Evolutionary conservation across 2,797 vertebrate species (phyloP), one percentile per base, ranked within the genome.

Genomic region (Molossus molossus): DNA sequence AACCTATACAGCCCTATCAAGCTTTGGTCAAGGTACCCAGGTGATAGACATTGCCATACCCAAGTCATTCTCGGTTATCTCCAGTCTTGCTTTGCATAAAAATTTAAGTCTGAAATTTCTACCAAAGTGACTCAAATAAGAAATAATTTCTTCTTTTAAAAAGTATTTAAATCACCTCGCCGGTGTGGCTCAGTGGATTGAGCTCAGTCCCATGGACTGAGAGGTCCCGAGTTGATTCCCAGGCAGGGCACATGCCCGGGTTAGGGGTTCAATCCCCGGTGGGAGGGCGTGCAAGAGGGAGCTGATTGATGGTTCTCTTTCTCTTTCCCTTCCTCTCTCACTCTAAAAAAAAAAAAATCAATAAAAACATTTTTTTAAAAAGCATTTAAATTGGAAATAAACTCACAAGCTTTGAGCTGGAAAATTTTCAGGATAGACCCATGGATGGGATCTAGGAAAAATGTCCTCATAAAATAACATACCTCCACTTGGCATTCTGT

Each of bases 331-430:
- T 45, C 40, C 40, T 45, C 40, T 45, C 40, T 45, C 40, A 45
- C 40, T 45, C 40, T 45, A 5, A 45, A 45, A 45, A 45, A 45
- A 45, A 45, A 45, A 45, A 45, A 45, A 45, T 45, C 40, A 45
- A 45, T 45, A 45, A 45, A 45, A 5, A 45, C 6, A 45, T 76
- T 93, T n/a, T 82, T 76, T 79, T 15, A 67, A 73, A 81, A 94
- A 96, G 15, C 53, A 72, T 73, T 55, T 73, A 92, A 81, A 69
- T 83, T 94, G 8, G 65, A 91, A 92, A 92, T 94, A 81, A 92
- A 58, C 40, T 79, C 72, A 58, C 4, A 90, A 60, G 21, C 9
- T 88, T 92, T 79, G 55, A 88, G 55, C 1, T 70, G 23, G 45
- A 72, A 85, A 48, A 72, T 79, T 93, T 82, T 53, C 94, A 87